Evolutionary conservation across 2,797 vertebrate genomes (phyloP), one percentile per base, ranked within the genome.

Genomic region (Lagorchestes hirsutus): DNA sequence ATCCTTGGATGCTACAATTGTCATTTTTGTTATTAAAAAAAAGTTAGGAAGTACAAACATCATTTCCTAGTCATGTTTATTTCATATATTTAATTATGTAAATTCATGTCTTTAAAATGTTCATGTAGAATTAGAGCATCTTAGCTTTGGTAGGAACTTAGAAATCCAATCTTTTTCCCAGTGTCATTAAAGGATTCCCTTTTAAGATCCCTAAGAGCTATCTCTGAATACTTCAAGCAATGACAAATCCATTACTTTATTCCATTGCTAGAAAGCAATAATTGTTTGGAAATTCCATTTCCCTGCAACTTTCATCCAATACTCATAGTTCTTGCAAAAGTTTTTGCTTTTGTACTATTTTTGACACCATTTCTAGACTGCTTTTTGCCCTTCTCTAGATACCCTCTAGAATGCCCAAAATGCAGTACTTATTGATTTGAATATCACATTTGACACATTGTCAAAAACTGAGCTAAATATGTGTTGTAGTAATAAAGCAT

Each of bases 1-100:
- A 97, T 92, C 57, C 0, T 91, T 92, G 31, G 40, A 96, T 97
- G 98, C 97, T 96, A 97, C 98, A 18, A 92, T 95, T 74, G 62
- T 74, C 90, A 95, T 93, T 14, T 93, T 94, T 96, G 55, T 91
- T 18, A n/a, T 55, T 96, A 91, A 62, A 94, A 40, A 40, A 90
- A 92, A 95, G 93, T 62, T 0, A 8, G 59, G 0, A 55, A 24
- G 3, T 27, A 27, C 31, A 46, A 87, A 87, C 22, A 74, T 74
- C 6, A 67, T 74, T 74, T 74, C n/a, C 18, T 74, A 40, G 22
- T 74, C 16, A 46, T 46, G 24, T 87, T 87, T 87, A 24, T 46
- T 87, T 46, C 40, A 46, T 27, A 50, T 6, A 46, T 87, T 22
- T 46, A 46, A 87, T 24, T 46, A 87, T 27, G 46, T 87, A 27